These are phyloP conservation scores for Smittia aterrima DNA, from an alignment of 2,888 invertebrate species.

Conservation along the genomic window DNA sequence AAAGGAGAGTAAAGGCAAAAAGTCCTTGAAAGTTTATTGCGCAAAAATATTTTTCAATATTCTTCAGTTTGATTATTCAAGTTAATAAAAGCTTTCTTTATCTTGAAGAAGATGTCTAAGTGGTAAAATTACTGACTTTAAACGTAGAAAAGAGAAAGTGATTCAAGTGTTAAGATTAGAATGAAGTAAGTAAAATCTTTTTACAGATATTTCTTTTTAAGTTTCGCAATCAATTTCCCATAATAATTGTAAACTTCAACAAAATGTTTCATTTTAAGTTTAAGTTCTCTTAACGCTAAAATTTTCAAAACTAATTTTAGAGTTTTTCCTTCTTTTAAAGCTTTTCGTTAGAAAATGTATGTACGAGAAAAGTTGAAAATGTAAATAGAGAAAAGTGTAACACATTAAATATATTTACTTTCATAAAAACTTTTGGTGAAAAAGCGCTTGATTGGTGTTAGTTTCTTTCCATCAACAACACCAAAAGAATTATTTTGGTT, in stretches of 20 bases:
- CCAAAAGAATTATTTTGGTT: neutral
- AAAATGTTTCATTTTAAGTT: conserved; percentile 2
- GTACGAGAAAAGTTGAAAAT: neutral
- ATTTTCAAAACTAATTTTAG: neutral
- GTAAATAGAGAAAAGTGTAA: conserved; percentile 24
- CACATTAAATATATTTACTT: neutral
- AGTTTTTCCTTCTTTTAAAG: neutral
- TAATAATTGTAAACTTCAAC: neutral
- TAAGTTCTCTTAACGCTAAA: conserved; percentile 2
- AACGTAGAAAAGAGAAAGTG: neutral
- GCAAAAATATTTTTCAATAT: conserved; percentile 20
- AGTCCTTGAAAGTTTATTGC: neutral
- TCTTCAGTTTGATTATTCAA: no score
- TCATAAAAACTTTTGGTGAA: conserved; percentile 16
- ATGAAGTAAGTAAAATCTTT: conserved; percentile 1
- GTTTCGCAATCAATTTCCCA: neutral
- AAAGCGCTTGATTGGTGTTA: conserved; percentile 13
- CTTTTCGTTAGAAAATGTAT: conserved; percentile 13
- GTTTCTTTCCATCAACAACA: neutral
- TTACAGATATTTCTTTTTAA: neutral
- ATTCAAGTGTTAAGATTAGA: neutral
- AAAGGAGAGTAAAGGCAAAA: conserved; percentile 2
- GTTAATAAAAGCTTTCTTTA: conserved; percentile 7
- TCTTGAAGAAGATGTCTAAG: neutral
- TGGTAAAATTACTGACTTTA: neutral